Conservation (phyloP, 2,888 invertebrate species). For the Pheosia tremula region DNA sequence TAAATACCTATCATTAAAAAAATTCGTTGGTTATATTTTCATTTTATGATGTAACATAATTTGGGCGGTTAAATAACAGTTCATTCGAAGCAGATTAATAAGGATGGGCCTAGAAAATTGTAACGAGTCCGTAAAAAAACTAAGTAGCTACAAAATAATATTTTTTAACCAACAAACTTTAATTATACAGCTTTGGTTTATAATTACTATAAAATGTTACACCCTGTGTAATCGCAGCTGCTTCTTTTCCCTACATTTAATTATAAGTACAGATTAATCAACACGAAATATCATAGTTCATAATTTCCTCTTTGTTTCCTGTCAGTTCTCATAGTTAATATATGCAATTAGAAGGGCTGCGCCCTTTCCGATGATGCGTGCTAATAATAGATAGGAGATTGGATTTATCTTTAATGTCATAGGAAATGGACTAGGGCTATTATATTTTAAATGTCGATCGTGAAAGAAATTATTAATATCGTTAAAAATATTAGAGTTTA, state of each 20-base stretch:
- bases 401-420: slow-evolving; percentile 27
- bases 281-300: slow-evolving; percentile 19
- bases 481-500: too few species aligned
- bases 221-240: slow-evolving; percentile 33
- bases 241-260: slow-evolving; percentile 19
- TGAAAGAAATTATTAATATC: too few species aligned
- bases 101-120: too few species aligned
- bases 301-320: slow-evolving; percentile 26
- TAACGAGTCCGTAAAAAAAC: too few species aligned
- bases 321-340: slow-evolving; percentile 13
- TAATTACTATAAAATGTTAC: slow-evolving; percentile 35
- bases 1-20: too few species aligned
- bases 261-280: slow-evolving; percentile 38
- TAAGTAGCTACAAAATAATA: too few species aligned
- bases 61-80: too few species aligned
- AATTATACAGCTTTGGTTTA: not conserved
- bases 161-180: not conserved
- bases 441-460: not conserved
- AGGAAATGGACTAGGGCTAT: slow-evolving; percentile 5
- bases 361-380: slow-evolving; percentile 16
- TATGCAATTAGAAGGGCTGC: slow-evolving; percentile 34
- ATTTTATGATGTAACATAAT: too few species aligned
- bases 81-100: too few species aligned
- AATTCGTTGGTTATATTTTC: too few species aligned
- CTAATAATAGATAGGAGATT: slow-evolving; percentile 21